Evolutionary conservation across 2,888 invertebrate genomes (phyloP).

Genomic region (Cremastinae sp.): DNA sequence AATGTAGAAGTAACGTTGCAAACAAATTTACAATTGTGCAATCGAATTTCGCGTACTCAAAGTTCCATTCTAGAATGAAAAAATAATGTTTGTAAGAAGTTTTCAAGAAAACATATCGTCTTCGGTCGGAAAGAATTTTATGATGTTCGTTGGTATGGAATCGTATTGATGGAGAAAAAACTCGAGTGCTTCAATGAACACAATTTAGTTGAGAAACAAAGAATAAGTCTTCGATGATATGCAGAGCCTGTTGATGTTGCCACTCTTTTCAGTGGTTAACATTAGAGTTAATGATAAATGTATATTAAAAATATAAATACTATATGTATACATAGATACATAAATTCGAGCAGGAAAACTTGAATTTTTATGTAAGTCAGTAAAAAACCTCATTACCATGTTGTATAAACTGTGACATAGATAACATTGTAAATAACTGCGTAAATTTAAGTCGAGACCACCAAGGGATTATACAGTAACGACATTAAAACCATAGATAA

Average conservation of each 20-base stretch:
- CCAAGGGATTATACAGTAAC: conserved; percentile 47
- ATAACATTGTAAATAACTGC: conserved; percentile 60
- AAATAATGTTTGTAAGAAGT: conserved; percentile 41
- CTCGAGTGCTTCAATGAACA: conserved; percentile 52
- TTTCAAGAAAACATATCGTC: conserved; percentile 57
- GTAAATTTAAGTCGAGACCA: conserved; percentile 48
- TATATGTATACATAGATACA: conserved; percentile 33
- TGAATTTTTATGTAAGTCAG: conserved; percentile 56
- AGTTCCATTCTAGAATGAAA: conserved; percentile 25
- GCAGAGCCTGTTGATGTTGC: conserved; percentile 35
- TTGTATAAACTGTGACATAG: conserved; percentile 64
- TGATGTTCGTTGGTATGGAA: conserved; percentile 41
- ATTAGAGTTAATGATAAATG: background rate
- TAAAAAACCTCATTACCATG: conserved; percentile 57
- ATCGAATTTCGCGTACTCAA: conserved; percentile 19
- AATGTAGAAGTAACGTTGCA: background rate
- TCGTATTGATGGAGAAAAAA: conserved; percentile 17
- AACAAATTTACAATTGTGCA: conserved; percentile 4
- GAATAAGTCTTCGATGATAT: conserved; percentile 49
- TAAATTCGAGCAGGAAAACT: conserved; percentile 47
- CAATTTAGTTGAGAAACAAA: conserved; percentile 24
- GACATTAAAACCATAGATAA: conserved; percentile 43
- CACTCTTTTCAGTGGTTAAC: conserved; percentile 21
- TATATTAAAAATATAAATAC: conserved; percentile 22
- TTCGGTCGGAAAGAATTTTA: conserved; percentile 35